Conservation (phyloP, 2,113 vertebrate species). For the Phalacrocorax brasilianus region DNA sequence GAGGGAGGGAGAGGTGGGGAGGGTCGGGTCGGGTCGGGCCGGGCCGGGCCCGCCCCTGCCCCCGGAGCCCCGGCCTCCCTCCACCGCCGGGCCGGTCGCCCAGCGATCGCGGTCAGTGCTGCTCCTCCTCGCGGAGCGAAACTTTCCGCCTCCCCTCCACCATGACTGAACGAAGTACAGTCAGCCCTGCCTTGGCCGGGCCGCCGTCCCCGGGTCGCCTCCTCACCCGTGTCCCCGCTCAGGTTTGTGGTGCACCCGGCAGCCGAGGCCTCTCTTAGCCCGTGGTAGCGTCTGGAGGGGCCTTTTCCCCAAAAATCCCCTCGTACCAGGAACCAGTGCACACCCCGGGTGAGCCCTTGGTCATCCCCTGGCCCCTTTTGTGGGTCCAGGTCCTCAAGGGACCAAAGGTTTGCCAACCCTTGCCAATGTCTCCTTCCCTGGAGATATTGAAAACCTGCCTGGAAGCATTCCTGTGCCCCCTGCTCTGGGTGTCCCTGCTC, state of each 20-base stretch:
- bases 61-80: background rate
- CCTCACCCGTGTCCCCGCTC: accelerated
- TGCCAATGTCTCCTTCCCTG: too few relatives aligned
- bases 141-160: background rate
- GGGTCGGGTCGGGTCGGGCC: background rate
- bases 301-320: background rate
- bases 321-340: background rate
- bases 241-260: accelerated
- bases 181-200: background rate
- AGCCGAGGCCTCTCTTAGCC: background rate
- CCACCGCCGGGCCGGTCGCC: background rate
- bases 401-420: background rate
- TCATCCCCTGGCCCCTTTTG: background rate
- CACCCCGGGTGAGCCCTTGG: accelerated
- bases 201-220: too few relatives aligned
- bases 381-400: too few relatives aligned
- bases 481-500: too few relatives aligned
- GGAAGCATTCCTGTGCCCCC: too few relatives aligned
- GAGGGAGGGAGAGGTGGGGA: too few relatives aligned
- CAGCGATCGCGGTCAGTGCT: background rate
- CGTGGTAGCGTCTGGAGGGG: background rate
- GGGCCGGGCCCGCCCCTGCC: background rate
- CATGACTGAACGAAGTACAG: accelerated
- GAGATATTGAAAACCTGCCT: too few relatives aligned
- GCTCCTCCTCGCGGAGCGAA: background rate